Evolutionary conservation across 2,113 vertebrate species (phyloP).

Genomic region (Panurus biarmicus): DNA sequence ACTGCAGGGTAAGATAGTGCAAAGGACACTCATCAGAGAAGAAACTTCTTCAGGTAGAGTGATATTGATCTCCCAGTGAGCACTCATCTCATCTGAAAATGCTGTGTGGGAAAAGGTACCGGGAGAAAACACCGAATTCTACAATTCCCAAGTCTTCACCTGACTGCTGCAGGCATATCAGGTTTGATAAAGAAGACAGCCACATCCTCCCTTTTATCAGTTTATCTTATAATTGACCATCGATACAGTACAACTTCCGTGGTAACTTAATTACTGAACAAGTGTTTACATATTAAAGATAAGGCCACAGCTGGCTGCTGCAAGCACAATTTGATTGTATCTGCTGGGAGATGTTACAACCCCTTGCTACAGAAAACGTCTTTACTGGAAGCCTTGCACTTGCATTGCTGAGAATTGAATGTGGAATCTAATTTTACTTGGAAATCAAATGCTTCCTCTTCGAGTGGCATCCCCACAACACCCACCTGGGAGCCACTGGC

Average conservation of each 20-base stretch:
- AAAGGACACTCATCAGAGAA: not conserved
- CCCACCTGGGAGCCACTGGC: not conserved
- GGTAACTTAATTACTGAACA: slow-evolving; percentile 15
- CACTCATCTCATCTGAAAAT: not conserved
- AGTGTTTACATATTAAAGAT: slow-evolving; percentile 16
- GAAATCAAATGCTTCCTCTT: slow-evolving; percentile 38
- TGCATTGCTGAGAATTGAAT: not conserved
- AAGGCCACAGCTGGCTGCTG: not conserved
- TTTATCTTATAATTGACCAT: slow-evolving; percentile 1
- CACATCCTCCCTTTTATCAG: not conserved
- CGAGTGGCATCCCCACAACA: not conserved
- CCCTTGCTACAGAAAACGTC: not conserved
- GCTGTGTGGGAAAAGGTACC: accelerated
- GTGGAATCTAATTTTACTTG: slow-evolving; percentile 20
- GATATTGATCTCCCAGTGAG: not conserved
- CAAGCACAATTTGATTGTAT: not conserved
- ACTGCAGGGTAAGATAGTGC: not conserved
- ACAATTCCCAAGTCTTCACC: not conserved
- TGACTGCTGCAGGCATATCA: not conserved
- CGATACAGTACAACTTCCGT: not conserved
- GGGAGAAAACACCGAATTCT: not conserved
- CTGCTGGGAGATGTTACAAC: not conserved
- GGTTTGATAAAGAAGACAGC: not conserved
- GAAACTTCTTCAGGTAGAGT: not conserved
- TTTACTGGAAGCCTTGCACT: slow-evolving; percentile 7